These are phyloP conservation scores for Ochropacha duplaris DNA, from an alignment of 2,888 invertebrate species.

Conservation along the genomic window DNA sequence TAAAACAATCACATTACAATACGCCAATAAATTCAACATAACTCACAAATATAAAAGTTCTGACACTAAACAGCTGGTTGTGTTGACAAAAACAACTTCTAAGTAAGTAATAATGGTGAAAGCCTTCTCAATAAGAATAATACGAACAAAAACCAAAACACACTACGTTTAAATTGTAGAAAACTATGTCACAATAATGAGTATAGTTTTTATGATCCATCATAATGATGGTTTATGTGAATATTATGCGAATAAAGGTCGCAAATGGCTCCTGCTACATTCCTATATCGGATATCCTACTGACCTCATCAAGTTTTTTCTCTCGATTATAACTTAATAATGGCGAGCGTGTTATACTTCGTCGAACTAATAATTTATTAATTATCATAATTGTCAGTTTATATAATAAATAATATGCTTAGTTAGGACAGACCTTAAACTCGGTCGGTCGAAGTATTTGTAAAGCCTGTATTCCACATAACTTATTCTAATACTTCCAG, in stretches of 20 bases:
- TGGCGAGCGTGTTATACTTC: constrained; percentile 25
- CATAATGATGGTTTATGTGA: constrained; percentile 50
- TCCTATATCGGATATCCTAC: constrained; percentile 11
- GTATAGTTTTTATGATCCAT: constrained; percentile 34
- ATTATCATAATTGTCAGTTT: constrained; percentile 39
- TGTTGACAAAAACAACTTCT: background rate
- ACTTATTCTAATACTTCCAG: background rate
- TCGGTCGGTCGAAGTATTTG: background rate
- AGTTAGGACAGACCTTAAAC: background rate
- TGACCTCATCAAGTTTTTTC: constrained; percentile 2
- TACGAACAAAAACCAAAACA: constrained; percentile 18
- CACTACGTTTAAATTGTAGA: constrained; percentile 25
- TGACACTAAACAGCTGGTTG: background rate
- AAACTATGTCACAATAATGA: constrained; percentile 36
- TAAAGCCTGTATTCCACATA: background rate
- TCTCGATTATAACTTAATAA: constrained; percentile 35
- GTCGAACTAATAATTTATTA: constrained; percentile 29
- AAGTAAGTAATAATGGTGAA: background rate
- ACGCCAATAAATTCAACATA: background rate
- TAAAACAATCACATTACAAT: background rate
- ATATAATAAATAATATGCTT: background rate
- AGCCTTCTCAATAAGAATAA: background rate
- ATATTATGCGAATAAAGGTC: constrained; percentile 56
- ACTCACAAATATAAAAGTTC: background rate
- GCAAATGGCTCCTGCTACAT: constrained; percentile 25